Evolutionary conservation across 2,888 invertebrate genomes (phyloP).

Genomic region (Archips xylosteana): DNA sequence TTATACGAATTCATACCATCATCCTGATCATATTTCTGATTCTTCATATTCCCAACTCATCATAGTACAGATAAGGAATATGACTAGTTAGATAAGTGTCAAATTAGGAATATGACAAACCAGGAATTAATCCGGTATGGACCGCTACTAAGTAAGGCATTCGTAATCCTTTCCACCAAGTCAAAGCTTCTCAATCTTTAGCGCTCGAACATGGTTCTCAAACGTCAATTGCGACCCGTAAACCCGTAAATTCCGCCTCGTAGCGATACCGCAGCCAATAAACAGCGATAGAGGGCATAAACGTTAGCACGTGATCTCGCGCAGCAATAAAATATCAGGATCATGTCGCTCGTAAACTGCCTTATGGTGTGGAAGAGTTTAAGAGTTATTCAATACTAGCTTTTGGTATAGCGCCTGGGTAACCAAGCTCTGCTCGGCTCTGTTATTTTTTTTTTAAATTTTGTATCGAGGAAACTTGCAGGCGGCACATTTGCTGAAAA

Average conservation of each 20-base stretch:
- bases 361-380: neutral
- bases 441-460: no score
- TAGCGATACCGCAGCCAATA: conserved; percentile 4
- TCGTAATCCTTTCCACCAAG: neutral
- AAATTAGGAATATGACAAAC: no score
- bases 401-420: neutral
- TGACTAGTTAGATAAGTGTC: no score
- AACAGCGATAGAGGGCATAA: conserved; percentile 1
- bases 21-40: no score
- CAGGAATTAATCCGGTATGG: no score
- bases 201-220: neutral
- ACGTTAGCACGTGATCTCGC: conserved; percentile 2
- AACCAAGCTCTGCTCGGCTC: no score
- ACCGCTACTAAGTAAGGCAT: no score
- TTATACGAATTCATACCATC: no score
- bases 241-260: neutral
- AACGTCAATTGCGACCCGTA: conserved; percentile 1
- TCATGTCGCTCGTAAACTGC: conserved; percentile 4
- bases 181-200: conserved; percentile 2
- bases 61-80: no score
- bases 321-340: conserved; percentile 4
- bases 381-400: conserved; percentile 5
- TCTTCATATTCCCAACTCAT: no score
- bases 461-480: no score
- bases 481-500: no score